A percentile compares a stretch with the other conserved stretches of the same genome.
phyloP scores from a whole-genome alignment of 2,113 vertebrate genomes.

The Etheostoma spectabile region DNA sequence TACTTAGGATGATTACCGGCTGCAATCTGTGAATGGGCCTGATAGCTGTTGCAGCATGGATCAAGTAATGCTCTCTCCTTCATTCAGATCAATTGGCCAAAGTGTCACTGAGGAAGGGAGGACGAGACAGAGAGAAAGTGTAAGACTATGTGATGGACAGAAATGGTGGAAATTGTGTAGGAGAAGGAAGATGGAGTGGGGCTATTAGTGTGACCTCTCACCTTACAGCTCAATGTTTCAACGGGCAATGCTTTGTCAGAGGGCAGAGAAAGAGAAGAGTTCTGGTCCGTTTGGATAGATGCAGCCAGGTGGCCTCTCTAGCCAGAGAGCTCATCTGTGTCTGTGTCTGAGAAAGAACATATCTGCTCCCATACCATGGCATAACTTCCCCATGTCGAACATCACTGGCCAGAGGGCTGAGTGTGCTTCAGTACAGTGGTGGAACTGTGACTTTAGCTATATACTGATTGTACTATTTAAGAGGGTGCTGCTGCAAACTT shows the following conservation, averaged over 20 bases:
- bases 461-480: background rate
- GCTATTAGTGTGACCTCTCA: slow-evolving; percentile 72
- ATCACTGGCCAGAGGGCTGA: background rate
- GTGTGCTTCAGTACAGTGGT: background rate
- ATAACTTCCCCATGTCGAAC: slow-evolving; percentile 23
- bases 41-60: slow-evolving; percentile 27
- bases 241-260: slow-evolving; percentile 39
- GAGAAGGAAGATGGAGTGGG: slow-evolving; percentile 58
- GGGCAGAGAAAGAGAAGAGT: slow-evolving; percentile 34
- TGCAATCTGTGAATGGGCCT: slow-evolving; percentile 40
- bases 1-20: slow-evolving; percentile 62
- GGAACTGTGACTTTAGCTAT: background rate
- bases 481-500: background rate
- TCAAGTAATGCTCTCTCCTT: slow-evolving; percentile 57
- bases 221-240: slow-evolving; percentile 68
- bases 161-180: slow-evolving; percentile 31
- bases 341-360: slow-evolving; percentile 57
- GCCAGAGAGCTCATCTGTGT: slow-evolving; percentile 63
- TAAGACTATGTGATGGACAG: slow-evolving; percentile 48
- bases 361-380: slow-evolving; percentile 19
- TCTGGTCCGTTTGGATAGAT: slow-evolving; percentile 57
- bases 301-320: slow-evolving; percentile 65
- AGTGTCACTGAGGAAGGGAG: slow-evolving; percentile 38
- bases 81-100: slow-evolving; percentile 70
- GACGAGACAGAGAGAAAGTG: slow-evolving; percentile 14